Conservation (phyloP, 2,888 invertebrate species). For the Idaea dimidiata region DNA sequence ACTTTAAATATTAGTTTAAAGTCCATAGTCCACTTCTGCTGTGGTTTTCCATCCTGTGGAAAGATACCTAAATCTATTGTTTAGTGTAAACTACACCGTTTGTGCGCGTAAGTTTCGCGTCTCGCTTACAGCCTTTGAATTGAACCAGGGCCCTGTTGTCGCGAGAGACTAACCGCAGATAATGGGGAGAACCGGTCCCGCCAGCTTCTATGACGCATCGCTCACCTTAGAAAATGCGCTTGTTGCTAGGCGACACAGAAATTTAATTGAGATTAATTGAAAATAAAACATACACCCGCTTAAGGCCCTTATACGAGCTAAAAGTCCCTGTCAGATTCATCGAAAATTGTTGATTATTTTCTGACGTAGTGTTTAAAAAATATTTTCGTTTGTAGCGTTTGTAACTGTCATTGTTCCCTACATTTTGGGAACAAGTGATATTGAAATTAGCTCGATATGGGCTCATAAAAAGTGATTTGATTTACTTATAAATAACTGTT, state of each 20-base stretch:
- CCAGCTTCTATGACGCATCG: conserved; percentile 57
- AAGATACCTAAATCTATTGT: conserved; percentile 54
- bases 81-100: conserved; percentile 61
- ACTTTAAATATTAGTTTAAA: background rate
- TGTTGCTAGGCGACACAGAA: conserved; percentile 36
- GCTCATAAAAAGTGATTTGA: no score
- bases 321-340: no score
- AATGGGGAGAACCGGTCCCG: conserved; percentile 64
- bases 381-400: no score
- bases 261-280: background rate
- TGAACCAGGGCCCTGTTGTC: conserved; percentile 54
- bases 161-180: conserved; percentile 58
- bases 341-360: no score
- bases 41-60: conserved; percentile 25
- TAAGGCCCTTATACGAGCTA: no score
- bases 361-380: no score
- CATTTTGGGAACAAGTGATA: no score
- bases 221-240: conserved; percentile 51
- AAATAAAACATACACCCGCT: background rate
- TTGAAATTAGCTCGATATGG: no score
- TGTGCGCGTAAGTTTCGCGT: conserved; percentile 41
- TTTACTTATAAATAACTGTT: no score
- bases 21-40: background rate
- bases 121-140: conserved; percentile 57
- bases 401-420: no score